Evolutionary conservation across 1,140 invertebrate species (phyloP), one percentile per base, ranked within the genome.

Genomic region (Piezodorus guildinii): DNA sequence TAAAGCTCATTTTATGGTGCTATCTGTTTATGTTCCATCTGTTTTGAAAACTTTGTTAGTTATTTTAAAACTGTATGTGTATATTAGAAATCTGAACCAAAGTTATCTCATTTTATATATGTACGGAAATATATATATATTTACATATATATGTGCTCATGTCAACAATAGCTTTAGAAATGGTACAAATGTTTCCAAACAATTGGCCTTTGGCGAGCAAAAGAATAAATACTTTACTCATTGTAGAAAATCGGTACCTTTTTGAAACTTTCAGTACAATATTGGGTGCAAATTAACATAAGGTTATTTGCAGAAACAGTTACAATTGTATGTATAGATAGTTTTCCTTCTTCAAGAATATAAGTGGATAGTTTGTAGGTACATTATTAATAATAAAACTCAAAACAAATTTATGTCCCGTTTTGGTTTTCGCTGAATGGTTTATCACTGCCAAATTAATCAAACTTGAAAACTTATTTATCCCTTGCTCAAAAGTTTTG

Each of bases 101-200:
- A 60, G 59, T 60, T 43, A 45, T 60, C 43, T 17, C 30, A 43
- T 60, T 60, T 60, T 27, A 25, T 23, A 25, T 34, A 34, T 27
- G 30, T 34, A 19, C 23, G 19, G 17, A 25, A 27, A 25, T 58
- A 27, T 23, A 27, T 58, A 34, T 23, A 34, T 58, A 27, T 43
- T 34, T 43, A n/a, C 16, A 43, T 45, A 45, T 62, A 45, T 62
- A 21, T 34, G 44, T 43, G 46, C 54, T 56, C 54, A 64, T 51
- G 63, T 56, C 44, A 56, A 64, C 58, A 64, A 64, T 64, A 64
- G 63, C 63, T 64, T 64, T 64, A 64, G 63, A 56, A 60, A 60
- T 64, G 63, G 63, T 64, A 64, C 63, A 64, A 64, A 64, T 60
- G 23, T 4, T 27, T 30, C 21, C 46, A 21, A 17, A 44, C 59